Evolutionary conservation across 2,888 invertebrate species (phyloP), one percentile per base, ranked within the genome.

Genomic region (Sepiola atlantica): DNA sequence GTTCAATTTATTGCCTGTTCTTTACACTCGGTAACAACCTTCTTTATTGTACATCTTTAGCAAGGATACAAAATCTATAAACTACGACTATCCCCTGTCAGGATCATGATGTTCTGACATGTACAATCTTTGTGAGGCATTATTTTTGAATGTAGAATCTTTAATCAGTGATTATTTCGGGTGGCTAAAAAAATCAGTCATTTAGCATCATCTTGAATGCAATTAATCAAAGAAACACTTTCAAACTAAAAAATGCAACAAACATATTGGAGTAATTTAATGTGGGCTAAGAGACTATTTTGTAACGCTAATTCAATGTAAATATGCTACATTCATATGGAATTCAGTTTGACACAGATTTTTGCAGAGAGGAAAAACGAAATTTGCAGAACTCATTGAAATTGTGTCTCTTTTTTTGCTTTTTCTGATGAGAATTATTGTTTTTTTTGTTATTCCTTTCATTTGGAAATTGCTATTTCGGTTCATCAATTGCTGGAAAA

Each of bases 321-420:
- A 77, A 77, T n/a, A 32, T 32, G 14, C 77, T 77, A 21, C 77
- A n/a, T 77, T 61, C 61, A 61, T 61, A 28, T 61, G 14, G 77
- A 77, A 77, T 77, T 77, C 77, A n/a, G 32, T 77, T n/a, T 77
- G 77, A 77, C 77, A 77, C 77, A 77, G 77, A 77, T 77, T 77
- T 77, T n/a, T 77, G 18, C 77, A 32, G 18, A 32, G n/a, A 32
- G 10, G 18, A 77, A 61, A 61, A n/a, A 77, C 28, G n/a, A 77
- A 12, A 77, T 14, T 16, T n/a, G n/a, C 32, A 16, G n/a, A 77
- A 32, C n/a, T n/a, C 77, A 77, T 77, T 77, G 77, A n/a, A n/a
- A 16, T 77, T 77, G n/a, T 77, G 45, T 8, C 8, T 45, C 3
- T 77, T 77, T 4, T 32, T 77, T 77, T 77, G n/a, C 1, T 77